Evolutionary conservation across 2,888 invertebrate species (phyloP).

Genomic region (Stegana nigrithorax): DNA sequence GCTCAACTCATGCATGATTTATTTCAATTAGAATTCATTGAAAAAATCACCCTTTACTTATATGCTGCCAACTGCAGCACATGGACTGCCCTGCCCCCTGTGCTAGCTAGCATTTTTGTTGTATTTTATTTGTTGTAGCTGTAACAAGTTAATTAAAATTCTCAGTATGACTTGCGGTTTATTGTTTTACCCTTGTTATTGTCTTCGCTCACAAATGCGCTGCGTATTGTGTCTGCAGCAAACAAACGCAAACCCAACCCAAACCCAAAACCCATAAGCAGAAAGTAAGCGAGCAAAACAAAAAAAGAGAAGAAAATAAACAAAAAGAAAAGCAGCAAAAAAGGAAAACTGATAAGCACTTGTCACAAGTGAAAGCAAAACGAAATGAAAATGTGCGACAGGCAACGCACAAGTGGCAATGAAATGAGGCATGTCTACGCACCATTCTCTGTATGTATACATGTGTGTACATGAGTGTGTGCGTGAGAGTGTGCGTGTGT

Average conservation of each 20-base stretch:
- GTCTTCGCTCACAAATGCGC: background rate
- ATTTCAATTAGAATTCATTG: too few species aligned
- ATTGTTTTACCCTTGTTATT: conserved; percentile 15
- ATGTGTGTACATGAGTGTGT: conserved; percentile 23
- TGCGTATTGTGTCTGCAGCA: background rate
- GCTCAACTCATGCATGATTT: too few species aligned
- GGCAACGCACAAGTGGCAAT: conserved; percentile 31
- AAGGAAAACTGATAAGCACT: background rate
- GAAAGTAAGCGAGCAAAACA: background rate
- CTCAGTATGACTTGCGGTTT: conserved; percentile 40
- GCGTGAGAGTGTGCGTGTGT: conserved; percentile 20
- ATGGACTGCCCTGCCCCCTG: too few species aligned
- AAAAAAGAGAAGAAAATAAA: background rate
- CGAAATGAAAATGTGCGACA: background rate
- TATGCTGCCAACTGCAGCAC: too few species aligned
- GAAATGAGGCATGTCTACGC: conserved; percentile 44
- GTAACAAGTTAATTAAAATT: conserved; percentile 58
- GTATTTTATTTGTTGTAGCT: too few species aligned
- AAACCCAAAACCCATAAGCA: background rate
- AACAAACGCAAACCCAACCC: too few species aligned
- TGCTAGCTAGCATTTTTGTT: too few species aligned
- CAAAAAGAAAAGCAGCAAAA: conserved; percentile 23
- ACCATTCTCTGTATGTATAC: conserved; percentile 11
- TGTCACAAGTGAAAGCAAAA: background rate
- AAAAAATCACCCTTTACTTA: too few species aligned